Percentiles rank a stretch among this genome's conserved stretches.
These are phyloP conservation scores for Castor canadensis DNA, from an alignment of 2,113 vertebrate species.

Conservation along the genomic window DNA sequence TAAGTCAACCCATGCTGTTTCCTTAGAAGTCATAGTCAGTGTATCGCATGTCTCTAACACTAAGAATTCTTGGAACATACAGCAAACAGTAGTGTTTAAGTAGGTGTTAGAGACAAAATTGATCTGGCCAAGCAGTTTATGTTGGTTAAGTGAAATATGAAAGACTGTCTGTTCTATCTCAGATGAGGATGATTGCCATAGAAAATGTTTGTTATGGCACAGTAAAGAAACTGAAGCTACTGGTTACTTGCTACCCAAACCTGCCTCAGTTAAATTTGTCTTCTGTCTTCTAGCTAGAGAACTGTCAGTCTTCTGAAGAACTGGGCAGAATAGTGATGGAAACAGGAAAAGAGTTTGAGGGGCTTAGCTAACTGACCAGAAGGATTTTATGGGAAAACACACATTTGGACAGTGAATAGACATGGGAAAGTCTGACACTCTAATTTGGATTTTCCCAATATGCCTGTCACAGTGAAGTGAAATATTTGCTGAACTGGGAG, in stretches of 20 bases:
- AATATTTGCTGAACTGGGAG: conserved; percentile 50
- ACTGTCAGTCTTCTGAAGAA: conserved; percentile 53
- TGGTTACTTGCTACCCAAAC: background rate
- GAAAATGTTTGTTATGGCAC: conserved; percentile 75
- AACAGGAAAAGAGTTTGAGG: conserved; percentile 61
- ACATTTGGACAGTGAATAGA: conserved; percentile 48
- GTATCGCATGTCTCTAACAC: background rate
- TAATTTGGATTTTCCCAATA: conserved; percentile 57
- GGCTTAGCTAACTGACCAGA: conserved; percentile 48
- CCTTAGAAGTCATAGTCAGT: background rate
- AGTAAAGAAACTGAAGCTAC: conserved; percentile 47
- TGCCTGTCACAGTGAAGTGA: conserved; percentile 56
- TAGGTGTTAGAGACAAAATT: conserved; percentile 34
- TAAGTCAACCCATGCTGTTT: background rate
- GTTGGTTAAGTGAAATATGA: conserved; percentile 53
- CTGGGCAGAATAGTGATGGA: conserved; percentile 31
- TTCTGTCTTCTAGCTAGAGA: conserved; percentile 52
- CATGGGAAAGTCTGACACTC: conserved; percentile 60
- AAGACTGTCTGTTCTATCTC: conserved; percentile 66
- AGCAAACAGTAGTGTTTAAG: background rate
- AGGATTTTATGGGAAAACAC: conserved; percentile 53
- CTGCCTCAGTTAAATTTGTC: conserved; percentile 66
- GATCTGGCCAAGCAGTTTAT: conserved; percentile 11
- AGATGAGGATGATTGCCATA: conserved; percentile 55
- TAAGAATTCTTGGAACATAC: conserved; percentile 50